Evolutionary conservation across 2,797 vertebrate genomes (phyloP), one percentile per base, ranked within the genome.

Genomic region (Babyrousa celebensis): DNA sequence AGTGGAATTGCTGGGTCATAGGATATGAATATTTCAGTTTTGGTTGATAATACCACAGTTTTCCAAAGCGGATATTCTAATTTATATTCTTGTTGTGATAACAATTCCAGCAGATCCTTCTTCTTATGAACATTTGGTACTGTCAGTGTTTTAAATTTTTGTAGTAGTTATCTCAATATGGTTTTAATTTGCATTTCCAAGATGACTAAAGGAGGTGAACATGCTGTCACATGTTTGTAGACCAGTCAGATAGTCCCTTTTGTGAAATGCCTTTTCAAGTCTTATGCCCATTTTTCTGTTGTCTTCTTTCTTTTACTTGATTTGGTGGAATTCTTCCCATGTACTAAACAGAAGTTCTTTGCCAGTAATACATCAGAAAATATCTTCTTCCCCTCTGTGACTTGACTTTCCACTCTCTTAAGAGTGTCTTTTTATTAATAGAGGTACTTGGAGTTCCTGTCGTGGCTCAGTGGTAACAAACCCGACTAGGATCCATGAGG

Each of bases 121-220:
- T 60, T 10, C 36, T 58, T 23, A 90, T 36, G 72, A 80, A 80
- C 43, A 25, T 29, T 72, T 78, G 74, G 54, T 93, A 88, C 63
- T 29, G 14, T 12, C 27, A 18, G 21, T n/a, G n/a, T 71, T 93
- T 89, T 82, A 16, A 79, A 87, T 48, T 36, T 86, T 89, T 65
- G 11, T 27, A n/a, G 29, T 74, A 78, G 15, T 54, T 67, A 25
- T 78, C 21, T 68, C 5, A 12, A 1, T 56, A 23, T 79, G 43
- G 9, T 89, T 93, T 83, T 82, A 92, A 77, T 90, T 94, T 82
- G 29, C 16, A 32, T 71, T 91, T 62, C 16, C 40, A 54, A 75
- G 48, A 58, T 63, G 40, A 88, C 36, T 80, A 68, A 87, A 63
- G 48, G 54, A 82, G 18, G 62, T 17, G 7, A 32, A 40, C 8